Percentiles rank a stretch among this genome's conserved stretches.
Conservation (phyloP, 2,113 vertebrate genomes). For the Tricholaema leucomelas region DNA sequence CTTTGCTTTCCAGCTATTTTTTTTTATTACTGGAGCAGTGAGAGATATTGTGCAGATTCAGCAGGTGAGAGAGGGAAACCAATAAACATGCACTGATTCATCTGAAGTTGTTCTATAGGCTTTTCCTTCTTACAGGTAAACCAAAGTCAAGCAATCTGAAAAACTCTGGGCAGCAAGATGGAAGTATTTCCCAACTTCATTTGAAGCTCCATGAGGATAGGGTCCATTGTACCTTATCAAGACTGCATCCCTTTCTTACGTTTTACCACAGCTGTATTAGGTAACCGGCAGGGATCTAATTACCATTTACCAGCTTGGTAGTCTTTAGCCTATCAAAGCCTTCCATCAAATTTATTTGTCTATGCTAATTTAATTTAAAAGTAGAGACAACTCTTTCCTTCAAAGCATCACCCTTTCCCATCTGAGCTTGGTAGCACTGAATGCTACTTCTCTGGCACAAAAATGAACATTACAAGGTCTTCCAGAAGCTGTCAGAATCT, state of each 20-base stretch:
- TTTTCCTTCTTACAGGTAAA: neutral
- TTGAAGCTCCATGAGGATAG: neutral
- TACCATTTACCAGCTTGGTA: neutral
- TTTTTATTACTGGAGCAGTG: neutral
- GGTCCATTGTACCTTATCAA: neutral
- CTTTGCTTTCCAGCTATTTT: neutral
- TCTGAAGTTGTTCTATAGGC: neutral
- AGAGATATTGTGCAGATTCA: neutral
- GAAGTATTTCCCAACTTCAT: neutral
- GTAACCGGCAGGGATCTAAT: neutral
- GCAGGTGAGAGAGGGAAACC: neutral
- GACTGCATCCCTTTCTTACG: fast-evolving
- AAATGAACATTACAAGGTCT: neutral
- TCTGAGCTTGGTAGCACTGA: neutral
- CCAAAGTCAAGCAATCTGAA: neutral
- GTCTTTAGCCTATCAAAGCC: neutral
- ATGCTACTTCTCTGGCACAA: neutral
- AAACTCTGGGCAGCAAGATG: neutral
- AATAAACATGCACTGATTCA: neutral
- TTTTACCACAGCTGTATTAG: neutral
- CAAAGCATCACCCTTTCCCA: neutral
- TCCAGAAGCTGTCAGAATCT: neutral
- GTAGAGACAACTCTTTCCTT: neutral
- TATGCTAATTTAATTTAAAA: neutral
- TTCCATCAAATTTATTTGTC: neutral